Evolutionary conservation across 2,113 vertebrate species (phyloP), one percentile per base, ranked within the genome.

Genomic region (Pandion haliaetus): DNA sequence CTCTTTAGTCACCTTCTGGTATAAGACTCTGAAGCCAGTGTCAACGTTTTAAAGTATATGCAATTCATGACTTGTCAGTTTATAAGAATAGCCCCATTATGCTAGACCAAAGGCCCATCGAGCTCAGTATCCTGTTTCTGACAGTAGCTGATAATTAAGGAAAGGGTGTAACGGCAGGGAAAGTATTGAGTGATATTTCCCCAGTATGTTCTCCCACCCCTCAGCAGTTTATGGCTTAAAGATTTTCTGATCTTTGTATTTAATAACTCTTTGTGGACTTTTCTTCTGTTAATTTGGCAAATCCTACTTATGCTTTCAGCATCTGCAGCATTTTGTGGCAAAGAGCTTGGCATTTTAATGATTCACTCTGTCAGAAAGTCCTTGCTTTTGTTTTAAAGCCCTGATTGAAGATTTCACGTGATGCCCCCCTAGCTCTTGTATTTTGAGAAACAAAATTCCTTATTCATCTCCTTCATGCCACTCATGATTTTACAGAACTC

Each of bases 91-190:
- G 74, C 17, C 55, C 82, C 70, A 94, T 96, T 96, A 96, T 93
- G 58, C 73, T 65, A 29, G 49, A 16, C 77, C 81, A 44, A 82
- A 82, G 57, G 47, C 57, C 70, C 71, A 61, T 66, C 9, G 5
- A 90, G 61, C 40, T 93, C 84, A 38, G 85, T n/a, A 96, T 97
- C 96, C 96, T 96, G 96, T 94, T 95, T 93, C 93, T 93, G 92
- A 88, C 90, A 80, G 87, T 49, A 49, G 62, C 15, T 89, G 87
- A 45, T 95, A 91, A 86, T 95, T 93, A 80, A 93, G 93, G 82
- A 94, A 96, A 94, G 93, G 96, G 96, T 90, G 95, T 85, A 94
- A 92, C 90, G 1, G 40, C 70, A 76, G 50, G 66, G 58, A 47
- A 92, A 79, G 10, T 66, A 70, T 67, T 91, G 95, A 96, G 70